Conservation (phyloP, 2,797 vertebrate species). For the Trichosurus vulpecula region DNA sequence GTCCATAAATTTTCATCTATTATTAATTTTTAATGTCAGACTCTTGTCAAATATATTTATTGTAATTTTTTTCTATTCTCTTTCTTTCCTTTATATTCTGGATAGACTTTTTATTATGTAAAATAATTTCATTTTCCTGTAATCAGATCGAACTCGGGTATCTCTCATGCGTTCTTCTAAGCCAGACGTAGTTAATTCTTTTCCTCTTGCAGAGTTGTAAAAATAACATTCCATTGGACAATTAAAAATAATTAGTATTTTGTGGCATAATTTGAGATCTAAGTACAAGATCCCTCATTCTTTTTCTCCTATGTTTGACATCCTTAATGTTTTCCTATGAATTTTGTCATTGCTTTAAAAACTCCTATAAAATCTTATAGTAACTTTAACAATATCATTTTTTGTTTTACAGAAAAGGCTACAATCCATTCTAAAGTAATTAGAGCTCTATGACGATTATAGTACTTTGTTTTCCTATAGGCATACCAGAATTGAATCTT, state of each 20-base stretch:
- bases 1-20: neutral
- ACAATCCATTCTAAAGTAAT: neutral
- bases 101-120: neutral
- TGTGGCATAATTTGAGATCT: neutral
- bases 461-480: neutral
- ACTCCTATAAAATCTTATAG: neutral
- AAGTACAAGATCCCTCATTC: neutral
- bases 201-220: neutral
- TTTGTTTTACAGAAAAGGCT: neutral
- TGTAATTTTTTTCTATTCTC: neutral
- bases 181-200: neutral
- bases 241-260: neutral
- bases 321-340: neutral
- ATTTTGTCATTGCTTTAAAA: neutral
- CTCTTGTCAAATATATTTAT: neutral
- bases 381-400: neutral
- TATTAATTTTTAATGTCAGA: neutral
- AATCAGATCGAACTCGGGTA: neutral
- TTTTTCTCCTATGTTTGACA: neutral
- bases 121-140: neutral
- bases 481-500: neutral
- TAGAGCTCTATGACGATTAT: neutral
- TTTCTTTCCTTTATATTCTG: neutral
- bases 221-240: neutral
- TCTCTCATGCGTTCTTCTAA: neutral